Conservation (phyloP, 2,113 vertebrate species). For the Sialia sialis region DNA sequence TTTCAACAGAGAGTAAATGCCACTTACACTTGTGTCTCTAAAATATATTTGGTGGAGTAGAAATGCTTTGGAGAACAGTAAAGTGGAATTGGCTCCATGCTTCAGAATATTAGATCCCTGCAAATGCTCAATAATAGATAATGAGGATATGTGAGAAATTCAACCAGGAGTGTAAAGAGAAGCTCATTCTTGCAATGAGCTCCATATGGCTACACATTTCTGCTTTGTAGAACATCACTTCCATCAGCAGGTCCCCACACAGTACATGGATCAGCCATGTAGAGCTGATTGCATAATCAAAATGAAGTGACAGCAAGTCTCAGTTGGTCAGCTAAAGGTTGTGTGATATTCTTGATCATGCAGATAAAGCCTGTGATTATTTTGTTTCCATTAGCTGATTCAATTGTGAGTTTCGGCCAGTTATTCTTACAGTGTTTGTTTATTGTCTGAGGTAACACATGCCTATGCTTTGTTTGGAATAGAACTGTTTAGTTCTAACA, state of each 20-base stretch:
- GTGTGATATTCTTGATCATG: neutral
- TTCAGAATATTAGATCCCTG: slow-evolving; percentile 24
- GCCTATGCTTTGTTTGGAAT: neutral
- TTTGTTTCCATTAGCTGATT: neutral
- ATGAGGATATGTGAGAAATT: slow-evolving; percentile 55
- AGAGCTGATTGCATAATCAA: slow-evolving; percentile 7
- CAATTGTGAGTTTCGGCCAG: neutral
- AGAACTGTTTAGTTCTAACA: neutral
- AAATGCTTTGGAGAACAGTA: slow-evolving; percentile 11
- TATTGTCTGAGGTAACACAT: neutral
- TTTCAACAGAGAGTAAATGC: neutral
- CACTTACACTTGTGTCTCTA: neutral
- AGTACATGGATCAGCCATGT: neutral
- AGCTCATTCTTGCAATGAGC: slow-evolving; percentile 27
- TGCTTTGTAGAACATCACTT: slow-evolving; percentile 25
- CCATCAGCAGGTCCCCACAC: slow-evolving; percentile 20
- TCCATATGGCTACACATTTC: slow-evolving; percentile 59
- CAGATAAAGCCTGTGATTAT: neutral
- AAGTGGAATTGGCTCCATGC: neutral
- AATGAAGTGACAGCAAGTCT: slow-evolving; percentile 12
- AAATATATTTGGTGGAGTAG: neutral
- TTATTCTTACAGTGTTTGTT: neutral
- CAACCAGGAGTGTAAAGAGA: slow-evolving; percentile 41
- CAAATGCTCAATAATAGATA: slow-evolving; percentile 37
- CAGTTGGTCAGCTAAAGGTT: neutral